These are phyloP conservation scores for Caenorhabditis sp. DNA, from an alignment of 2,888 invertebrate species.

Conservation along the genomic window DNA sequence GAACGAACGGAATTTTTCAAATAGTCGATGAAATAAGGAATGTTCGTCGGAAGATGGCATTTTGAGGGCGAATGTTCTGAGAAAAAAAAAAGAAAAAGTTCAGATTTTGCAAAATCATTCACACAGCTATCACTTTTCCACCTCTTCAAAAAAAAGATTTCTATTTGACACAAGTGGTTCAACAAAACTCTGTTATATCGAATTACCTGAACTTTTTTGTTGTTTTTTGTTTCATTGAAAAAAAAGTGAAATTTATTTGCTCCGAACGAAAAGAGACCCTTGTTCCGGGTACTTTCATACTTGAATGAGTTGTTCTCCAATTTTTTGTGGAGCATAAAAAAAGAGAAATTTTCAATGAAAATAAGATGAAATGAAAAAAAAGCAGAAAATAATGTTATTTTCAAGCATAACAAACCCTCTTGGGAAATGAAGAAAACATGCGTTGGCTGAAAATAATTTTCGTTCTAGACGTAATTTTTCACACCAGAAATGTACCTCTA, in stretches of 20 bases:
- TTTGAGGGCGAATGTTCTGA: background rate
- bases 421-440: background rate
- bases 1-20: constrained; percentile 37
- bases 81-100: background rate
- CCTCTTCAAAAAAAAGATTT: background rate
- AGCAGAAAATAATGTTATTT: background rate
- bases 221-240: background rate
- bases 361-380: background rate
- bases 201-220: background rate
- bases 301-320: background rate
- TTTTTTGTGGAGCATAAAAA: background rate
- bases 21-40: constrained; percentile 18
- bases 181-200: background rate
- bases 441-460: background rate
- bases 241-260: background rate
- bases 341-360: background rate
- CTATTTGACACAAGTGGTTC: background rate
- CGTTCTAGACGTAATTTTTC: background rate
- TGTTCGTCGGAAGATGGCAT: constrained; percentile 29
- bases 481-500: no score
- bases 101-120: background rate
- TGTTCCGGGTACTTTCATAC: background rate
- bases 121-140: background rate
- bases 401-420: background rate
- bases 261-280: background rate